These are phyloP conservation scores for Podocnemis expansa DNA, from an alignment of 2,113 vertebrate genomes.

Conservation along the genomic window DNA sequence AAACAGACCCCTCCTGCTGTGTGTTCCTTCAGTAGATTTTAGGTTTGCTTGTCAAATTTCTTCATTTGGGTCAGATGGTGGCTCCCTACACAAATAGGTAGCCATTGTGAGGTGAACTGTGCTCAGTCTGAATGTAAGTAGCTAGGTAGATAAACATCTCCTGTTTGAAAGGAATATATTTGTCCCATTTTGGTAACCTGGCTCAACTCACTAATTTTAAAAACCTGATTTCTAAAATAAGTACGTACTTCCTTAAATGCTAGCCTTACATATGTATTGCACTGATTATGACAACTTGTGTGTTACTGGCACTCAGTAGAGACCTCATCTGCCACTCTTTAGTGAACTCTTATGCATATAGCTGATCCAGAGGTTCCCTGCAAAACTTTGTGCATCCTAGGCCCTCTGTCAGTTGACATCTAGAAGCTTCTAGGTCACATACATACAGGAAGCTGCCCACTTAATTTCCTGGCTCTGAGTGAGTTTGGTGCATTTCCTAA, in stretches of 20 bases:
- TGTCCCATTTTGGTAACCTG: neutral
- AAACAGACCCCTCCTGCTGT: neutral
- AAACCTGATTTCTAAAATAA: neutral
- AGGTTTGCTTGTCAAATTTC: neutral
- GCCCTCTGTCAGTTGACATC: neutral
- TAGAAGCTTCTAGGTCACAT: neutral
- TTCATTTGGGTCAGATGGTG: neutral
- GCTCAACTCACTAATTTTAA: neutral
- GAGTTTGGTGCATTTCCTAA: neutral
- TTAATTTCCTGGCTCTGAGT: neutral
- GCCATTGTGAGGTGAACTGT: neutral
- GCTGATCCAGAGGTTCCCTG: neutral
- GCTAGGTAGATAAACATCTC: neutral
- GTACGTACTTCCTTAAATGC: neutral
- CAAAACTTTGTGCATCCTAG: neutral
- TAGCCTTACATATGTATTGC: neutral
- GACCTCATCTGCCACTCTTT: neutral
- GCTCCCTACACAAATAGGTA: neutral
- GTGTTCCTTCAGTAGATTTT: neutral
- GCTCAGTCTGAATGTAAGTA: neutral
- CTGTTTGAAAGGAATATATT: neutral
- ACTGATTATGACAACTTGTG: neutral
- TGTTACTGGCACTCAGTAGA: neutral
- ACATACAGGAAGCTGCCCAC: neutral
- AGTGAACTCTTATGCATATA: neutral